Evolutionary conservation across 2,113 vertebrate genomes (phyloP).

Genomic region (Zapornia atra): DNA sequence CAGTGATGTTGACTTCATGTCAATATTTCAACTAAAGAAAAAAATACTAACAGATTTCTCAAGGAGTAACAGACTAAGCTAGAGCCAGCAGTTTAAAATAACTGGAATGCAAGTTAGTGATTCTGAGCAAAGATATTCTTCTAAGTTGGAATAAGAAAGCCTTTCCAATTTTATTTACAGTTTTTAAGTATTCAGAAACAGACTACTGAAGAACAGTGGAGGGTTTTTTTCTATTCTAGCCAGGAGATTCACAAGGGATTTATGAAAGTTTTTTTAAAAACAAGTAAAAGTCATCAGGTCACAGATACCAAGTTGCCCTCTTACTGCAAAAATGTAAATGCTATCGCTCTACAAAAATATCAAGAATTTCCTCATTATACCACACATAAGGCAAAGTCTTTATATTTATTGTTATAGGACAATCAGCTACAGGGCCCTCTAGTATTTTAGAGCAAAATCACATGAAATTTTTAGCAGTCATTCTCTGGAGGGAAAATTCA

Average conservation of each 20-base stretch:
- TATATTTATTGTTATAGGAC: slow-evolving; percentile 54
- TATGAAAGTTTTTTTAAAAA: background rate
- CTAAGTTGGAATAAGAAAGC: slow-evolving; percentile 15
- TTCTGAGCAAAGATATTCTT: slow-evolving; percentile 7
- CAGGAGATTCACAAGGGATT: slow-evolving; percentile 26
- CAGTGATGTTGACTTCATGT: background rate
- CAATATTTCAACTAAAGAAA: background rate
- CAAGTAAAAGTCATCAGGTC: slow-evolving; percentile 1
- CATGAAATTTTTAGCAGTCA: slow-evolving; percentile 69
- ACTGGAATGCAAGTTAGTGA: background rate
- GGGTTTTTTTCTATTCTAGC: background rate
- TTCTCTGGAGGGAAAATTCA: slow-evolving; percentile 69
- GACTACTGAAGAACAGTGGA: background rate
- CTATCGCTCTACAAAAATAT: slow-evolving; percentile 27
- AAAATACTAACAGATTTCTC: background rate
- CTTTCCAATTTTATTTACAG: background rate
- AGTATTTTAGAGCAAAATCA: slow-evolving; percentile 57
- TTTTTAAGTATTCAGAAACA: slow-evolving; percentile 40
- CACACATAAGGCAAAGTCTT: slow-evolving; percentile 18
- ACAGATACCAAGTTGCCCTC: slow-evolving; percentile 1
- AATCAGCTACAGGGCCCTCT: slow-evolving; percentile 42
- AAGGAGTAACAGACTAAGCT: background rate
- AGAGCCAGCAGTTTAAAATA: background rate
- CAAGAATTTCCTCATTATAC: background rate
- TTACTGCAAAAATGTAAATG: slow-evolving; percentile 61